Conservation (phyloP, 2,888 invertebrate species). For the Andricus quercusramuli region DNA sequence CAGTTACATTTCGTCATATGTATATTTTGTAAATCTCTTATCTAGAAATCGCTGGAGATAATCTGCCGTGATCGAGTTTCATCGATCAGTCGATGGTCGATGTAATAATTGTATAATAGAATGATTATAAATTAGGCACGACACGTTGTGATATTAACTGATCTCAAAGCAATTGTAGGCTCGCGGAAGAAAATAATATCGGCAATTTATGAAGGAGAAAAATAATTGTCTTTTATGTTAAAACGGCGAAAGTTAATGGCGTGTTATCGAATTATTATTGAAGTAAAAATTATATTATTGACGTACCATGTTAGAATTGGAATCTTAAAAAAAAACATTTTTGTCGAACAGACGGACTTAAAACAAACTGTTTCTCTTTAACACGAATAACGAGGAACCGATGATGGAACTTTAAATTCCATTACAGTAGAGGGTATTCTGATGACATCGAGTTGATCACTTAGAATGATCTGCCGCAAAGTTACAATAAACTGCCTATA, state of each 20-base stretch:
- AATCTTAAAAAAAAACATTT: background rate
- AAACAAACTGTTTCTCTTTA: background rate
- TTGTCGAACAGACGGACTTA: background rate
- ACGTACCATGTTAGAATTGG: background rate
- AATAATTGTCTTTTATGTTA: conserved; percentile 1
- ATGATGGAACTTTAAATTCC: conserved; percentile 1
- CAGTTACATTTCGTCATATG: background rate
- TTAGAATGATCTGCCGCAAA: background rate
- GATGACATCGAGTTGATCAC: background rate
- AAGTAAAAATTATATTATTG: background rate
- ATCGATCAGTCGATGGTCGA: background rate
- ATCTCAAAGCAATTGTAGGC: conserved; percentile 70
- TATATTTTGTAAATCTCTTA: conserved; percentile 26
- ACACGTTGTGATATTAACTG: conserved; percentile 70
- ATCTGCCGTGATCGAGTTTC: conserved; percentile 10
- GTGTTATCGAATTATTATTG: background rate
- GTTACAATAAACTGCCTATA: background rate
- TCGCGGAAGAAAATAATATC: conserved; percentile 52
- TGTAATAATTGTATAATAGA: conserved; percentile 25
- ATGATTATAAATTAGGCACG: conserved; percentile 49
- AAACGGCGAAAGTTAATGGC: background rate
- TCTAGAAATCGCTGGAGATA: conserved; percentile 15
- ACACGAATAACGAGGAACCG: background rate
- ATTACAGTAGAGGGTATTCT: background rate
- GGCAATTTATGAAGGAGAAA: conserved; percentile 29